Percentiles rank a stretch among this genome's conserved stretches.
Conservation (phyloP, 2,113 vertebrate species). For the Platycercus adscitus region DNA sequence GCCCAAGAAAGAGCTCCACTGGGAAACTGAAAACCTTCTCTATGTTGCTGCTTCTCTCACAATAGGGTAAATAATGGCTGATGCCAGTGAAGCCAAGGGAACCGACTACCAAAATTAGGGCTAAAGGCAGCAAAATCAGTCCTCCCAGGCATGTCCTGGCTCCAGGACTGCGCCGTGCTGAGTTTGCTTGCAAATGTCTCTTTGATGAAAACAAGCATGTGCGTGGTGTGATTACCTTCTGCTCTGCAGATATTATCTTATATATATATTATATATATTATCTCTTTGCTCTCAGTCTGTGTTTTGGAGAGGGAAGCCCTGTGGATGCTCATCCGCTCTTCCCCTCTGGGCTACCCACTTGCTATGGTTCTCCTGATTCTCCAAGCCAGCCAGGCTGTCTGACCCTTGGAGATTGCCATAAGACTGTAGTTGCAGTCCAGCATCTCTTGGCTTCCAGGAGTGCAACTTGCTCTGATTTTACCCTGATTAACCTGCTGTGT, state of each 20-base stretch:
- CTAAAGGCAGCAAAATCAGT: constrained; percentile 17
- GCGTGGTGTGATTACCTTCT: background rate
- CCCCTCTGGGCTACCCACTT: background rate
- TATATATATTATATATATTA: background rate
- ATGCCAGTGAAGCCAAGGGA: background rate
- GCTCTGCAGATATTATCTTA: background rate
- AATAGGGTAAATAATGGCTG: constrained; percentile 41
- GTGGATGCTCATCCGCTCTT: background rate
- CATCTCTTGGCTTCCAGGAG: background rate
- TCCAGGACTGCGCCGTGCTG: background rate
- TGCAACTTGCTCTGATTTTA: background rate
- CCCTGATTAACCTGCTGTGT: background rate
- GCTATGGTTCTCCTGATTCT: background rate
- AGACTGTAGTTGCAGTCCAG: background rate
- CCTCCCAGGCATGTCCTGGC: background rate
- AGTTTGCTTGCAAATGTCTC: background rate
- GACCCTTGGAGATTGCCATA: background rate
- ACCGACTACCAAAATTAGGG: background rate
- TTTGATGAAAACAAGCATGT: background rate
- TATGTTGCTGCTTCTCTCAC: constrained; percentile 28
- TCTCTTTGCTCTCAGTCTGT: background rate
- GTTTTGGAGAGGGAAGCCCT: background rate
- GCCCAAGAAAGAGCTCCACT: constrained; percentile 23
- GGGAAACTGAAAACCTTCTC: constrained; percentile 39
- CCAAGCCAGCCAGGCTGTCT: background rate